Base-by-base conservation (phyloP, 2,113 vertebrate species). In the Larimichthys crocea region DNA sequence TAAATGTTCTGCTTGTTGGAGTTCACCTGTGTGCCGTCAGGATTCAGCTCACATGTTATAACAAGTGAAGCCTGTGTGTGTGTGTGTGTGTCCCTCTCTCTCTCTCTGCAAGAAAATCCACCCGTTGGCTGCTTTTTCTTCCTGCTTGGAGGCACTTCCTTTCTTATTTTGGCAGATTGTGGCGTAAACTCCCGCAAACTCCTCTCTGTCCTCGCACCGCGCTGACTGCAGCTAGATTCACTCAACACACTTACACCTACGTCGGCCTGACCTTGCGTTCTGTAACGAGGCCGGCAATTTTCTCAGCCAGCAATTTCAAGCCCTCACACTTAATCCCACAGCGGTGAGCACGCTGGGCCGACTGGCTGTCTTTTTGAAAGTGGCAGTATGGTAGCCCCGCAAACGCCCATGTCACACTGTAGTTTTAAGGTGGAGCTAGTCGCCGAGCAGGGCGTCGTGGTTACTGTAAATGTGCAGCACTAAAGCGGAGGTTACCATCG, bases 281-380 rank as follows among this genome's bases (percentile, higher is more conserved):
- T 12, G 20, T 24, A 59, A 57, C 42, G 46, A 75, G 20, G 44
- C 44, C 1, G 5, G 3, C 40, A 46, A 46, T 82, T 73, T 52
- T 52, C 61, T 64, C 29, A 55, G 61, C 65, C 44, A 48, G 3
- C n/a, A 79, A 76, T 89, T 82, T 82, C 31, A 24, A 50, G 60
- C 65, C 65, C 44, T 75, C 20, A 8, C 74, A 24, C 29, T 53
- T 57, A 56, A 75, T 59, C 56, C 46, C 10, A 12, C 65, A 60
- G 14, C 3, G 16, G 22, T 68, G 22, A 50, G 24, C 20, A 46
- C 35, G 48, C n/a, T 72, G 70, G 62, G 24, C 14, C n/a, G 64
- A 9, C 35, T 48, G 60, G 60, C 50, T 14, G 1, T 71, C 22
- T 26, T 67, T 40, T 46, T 40, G 35, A 35, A 68, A 46, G 19